A percentile compares a stretch with the other conserved stretches of the same genome.
phyloP scores from a whole-genome alignment of 1,140 invertebrate species.

The Drosophila insularis region DNA sequence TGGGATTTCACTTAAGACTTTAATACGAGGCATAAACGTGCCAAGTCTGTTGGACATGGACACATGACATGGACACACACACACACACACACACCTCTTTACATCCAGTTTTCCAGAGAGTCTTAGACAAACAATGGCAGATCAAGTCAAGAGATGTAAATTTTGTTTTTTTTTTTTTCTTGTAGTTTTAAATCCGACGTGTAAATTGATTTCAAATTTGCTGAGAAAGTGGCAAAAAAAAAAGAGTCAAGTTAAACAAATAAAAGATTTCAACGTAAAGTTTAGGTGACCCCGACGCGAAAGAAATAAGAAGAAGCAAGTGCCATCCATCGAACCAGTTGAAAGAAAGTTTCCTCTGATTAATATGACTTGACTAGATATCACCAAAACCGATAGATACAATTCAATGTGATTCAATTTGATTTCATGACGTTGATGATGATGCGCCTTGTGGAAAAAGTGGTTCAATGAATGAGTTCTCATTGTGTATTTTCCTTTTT shows the following conservation, averaged over 20 bases:
- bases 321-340: constrained; percentile 40
- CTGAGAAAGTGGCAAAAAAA: constrained; percentile 47
- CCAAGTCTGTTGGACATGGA: constrained; percentile 70
- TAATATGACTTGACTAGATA: constrained; percentile 42
- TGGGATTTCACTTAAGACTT: constrained; percentile 79
- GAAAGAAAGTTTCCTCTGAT: constrained; percentile 68
- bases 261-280: neutral
- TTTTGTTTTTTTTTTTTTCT: constrained; percentile 3
- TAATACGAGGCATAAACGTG: constrained; percentile 74
- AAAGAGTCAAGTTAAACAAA: constrained; percentile 1
- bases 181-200: constrained; percentile 58
- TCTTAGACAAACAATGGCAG: constrained; percentile 59
- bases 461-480: constrained; percentile 44
- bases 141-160: constrained; percentile 15
- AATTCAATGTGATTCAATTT: constrained; percentile 57
- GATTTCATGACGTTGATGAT: constrained; percentile 35
- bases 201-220: constrained; percentile 72
- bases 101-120: constrained; percentile 15
- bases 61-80: constrained; percentile 69
- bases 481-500: constrained; percentile 47
- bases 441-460: constrained; percentile 50
- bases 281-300: neutral
- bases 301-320: constrained; percentile 49
- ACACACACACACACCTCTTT: constrained; percentile 12
- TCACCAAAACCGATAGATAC: constrained; percentile 25